These are phyloP conservation scores for Dunckerocampus dactyliophorus DNA, from an alignment of 2,113 vertebrate genomes.

Conservation along the genomic window DNA sequence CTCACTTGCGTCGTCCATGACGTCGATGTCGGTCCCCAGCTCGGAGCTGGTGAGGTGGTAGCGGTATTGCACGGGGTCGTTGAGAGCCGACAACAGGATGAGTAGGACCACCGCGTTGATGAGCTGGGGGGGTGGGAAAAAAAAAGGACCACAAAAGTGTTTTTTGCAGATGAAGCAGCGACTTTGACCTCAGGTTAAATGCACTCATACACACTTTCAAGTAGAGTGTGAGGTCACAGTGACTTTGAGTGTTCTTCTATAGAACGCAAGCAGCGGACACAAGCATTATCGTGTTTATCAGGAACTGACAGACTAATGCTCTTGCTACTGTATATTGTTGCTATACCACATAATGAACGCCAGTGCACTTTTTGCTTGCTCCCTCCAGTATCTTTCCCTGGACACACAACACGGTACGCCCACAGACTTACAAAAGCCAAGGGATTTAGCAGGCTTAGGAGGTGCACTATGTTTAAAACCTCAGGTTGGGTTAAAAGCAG, in stretches of 20 bases:
- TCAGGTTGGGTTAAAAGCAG: slow-evolving; percentile 40
- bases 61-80: slow-evolving; percentile 85
- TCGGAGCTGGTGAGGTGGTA: slow-evolving; percentile 85
- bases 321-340: neutral
- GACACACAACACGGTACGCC: too few species aligned
- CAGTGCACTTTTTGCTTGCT: too few species aligned
- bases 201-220: too few species aligned
- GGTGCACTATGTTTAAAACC: slow-evolving; percentile 56
- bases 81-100: slow-evolving; percentile 87
- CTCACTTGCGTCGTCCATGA: slow-evolving; percentile 98
- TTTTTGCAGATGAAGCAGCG: too few species aligned
- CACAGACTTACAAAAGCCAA: slow-evolving; percentile 22
- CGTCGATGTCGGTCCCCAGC: slow-evolving; percentile 86
- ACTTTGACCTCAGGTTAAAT: too few species aligned
- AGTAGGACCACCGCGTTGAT: slow-evolving; percentile 90
- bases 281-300: too few species aligned
- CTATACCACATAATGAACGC: neutral
- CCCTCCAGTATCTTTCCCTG: too few species aligned
- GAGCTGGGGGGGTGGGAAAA: slow-evolving; percentile 68
- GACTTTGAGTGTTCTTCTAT: too few species aligned
- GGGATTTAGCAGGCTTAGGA: slow-evolving; percentile 51
- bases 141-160: slow-evolving; percentile 10
- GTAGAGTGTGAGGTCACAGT: too few species aligned
- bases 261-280: too few species aligned
- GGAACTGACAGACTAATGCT: neutral